Conservation (phyloP, 2,888 invertebrate genomes). For the Perizoma flavofasciatum region DNA sequence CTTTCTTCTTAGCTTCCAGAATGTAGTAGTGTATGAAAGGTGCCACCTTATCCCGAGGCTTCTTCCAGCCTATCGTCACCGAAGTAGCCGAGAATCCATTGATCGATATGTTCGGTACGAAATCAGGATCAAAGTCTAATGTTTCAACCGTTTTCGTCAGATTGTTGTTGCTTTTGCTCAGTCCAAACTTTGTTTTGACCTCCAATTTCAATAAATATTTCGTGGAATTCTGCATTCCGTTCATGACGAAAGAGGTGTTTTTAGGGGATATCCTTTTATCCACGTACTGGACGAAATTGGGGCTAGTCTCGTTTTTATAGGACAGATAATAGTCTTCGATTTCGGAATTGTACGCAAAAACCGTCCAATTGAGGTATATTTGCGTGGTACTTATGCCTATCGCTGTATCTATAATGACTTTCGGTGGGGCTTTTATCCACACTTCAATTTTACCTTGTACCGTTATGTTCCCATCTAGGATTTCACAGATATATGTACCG, state of each 20-base stretch:
- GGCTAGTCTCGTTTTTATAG: slow-evolving; percentile 53
- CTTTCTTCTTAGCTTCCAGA: slow-evolving; percentile 85
- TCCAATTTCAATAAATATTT: slow-evolving; percentile 87
- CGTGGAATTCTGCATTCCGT: slow-evolving; percentile 85
- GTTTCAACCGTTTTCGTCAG: slow-evolving; percentile 81
- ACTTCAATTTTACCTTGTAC: slow-evolving; percentile 76
- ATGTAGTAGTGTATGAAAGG: slow-evolving; percentile 91
- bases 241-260: slow-evolving; percentile 88
- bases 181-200: slow-evolving; percentile 87
- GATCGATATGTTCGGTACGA: slow-evolving; percentile 90
- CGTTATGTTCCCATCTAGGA: slow-evolving; percentile 61
- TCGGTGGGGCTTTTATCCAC: slow-evolving; percentile 87
- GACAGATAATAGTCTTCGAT: slow-evolving; percentile 84
- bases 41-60: slow-evolving; percentile 85
- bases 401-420: slow-evolving; percentile 87
- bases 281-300: background rate
- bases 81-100: slow-evolving; percentile 88
- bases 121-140: slow-evolving; percentile 88
- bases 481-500: slow-evolving; percentile 80
- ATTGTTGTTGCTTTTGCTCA: slow-evolving; percentile 69
- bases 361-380: slow-evolving; percentile 93
- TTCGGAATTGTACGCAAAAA: slow-evolving; percentile 89
- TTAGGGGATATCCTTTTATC: slow-evolving; percentile 80
- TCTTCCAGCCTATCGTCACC: slow-evolving; percentile 92
- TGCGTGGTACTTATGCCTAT: slow-evolving; percentile 90